phyloP scores from a whole-genome alignment of 2,888 invertebrate genomes.

The Apotomis betuletana region DNA sequence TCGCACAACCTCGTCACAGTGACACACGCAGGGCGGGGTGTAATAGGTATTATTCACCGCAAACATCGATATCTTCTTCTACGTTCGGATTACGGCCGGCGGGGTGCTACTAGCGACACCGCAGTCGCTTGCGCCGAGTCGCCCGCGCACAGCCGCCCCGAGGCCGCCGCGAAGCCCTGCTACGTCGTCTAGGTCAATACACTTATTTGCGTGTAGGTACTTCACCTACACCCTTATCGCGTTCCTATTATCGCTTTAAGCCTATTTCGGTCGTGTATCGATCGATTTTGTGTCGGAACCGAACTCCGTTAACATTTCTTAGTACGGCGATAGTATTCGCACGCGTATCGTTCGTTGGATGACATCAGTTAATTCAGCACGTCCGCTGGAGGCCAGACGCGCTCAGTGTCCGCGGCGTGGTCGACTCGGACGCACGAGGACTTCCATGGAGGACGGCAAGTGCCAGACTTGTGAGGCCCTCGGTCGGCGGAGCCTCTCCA shows the following conservation, averaged over 20 bases:
- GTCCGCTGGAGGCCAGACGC: constrained; percentile 78
- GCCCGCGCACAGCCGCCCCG: constrained; percentile 75
- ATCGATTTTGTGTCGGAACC: constrained; percentile 66
- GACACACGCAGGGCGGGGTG: constrained; percentile 54
- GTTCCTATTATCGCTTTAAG: constrained; percentile 80
- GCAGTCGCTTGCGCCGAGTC: constrained; percentile 76
- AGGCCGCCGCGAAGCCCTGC: constrained; percentile 76
- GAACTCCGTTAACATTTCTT: constrained; percentile 71
- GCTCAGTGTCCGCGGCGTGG: constrained; percentile 79
- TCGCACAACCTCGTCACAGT: constrained; percentile 59
- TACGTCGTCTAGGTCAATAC: constrained; percentile 77
- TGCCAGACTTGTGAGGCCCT: constrained; percentile 80
- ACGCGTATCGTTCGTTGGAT: constrained; percentile 75
- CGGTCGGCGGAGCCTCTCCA: constrained; percentile 73
- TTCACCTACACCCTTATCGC: constrained; percentile 68
- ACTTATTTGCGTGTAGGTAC: constrained; percentile 75
- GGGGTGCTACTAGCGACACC: constrained; percentile 70
- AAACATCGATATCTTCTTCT: constrained; percentile 77
- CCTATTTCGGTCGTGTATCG: constrained; percentile 77
- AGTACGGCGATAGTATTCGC: constrained; percentile 70
- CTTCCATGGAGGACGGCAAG: constrained; percentile 77
- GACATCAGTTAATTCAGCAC: constrained; percentile 82
- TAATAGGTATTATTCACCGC: constrained; percentile 70
- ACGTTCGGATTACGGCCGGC: constrained; percentile 76
- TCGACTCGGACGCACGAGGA: constrained; percentile 78